phyloP scores from a whole-genome alignment of 2,888 invertebrate genomes.

The Heliconius cydno region DNA sequence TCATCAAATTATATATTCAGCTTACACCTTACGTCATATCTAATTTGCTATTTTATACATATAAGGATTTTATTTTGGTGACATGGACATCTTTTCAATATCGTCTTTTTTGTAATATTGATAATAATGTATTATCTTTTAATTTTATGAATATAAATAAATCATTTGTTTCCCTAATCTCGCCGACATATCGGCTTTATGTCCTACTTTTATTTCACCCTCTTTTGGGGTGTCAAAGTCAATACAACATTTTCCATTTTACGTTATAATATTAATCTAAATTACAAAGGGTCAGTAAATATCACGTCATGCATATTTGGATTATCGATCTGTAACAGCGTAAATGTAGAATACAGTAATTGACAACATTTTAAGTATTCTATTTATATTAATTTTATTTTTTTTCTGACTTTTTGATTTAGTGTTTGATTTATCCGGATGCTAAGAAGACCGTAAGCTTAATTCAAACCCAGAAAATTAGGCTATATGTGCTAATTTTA shows the following conservation, averaged over 20 bases:
- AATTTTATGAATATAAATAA: not conserved
- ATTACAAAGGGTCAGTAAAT: slow-evolving; percentile 20
- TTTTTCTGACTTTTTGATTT: no score
- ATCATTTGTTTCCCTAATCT: slow-evolving; percentile 9
- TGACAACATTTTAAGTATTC: slow-evolving; percentile 2
- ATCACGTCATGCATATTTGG: slow-evolving; percentile 20
- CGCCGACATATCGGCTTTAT: slow-evolving; percentile 7
- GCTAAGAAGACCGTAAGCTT: not conserved
- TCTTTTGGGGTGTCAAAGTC: slow-evolving; percentile 35
- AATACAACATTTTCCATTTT: slow-evolving; percentile 38
- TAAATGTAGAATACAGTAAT: slow-evolving; percentile 4
- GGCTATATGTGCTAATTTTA: no score
- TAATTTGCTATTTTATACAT: no score
- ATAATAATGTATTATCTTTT: not conserved
- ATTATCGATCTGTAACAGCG: slow-evolving; percentile 1
- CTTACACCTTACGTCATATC: no score
- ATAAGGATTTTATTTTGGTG: no score
- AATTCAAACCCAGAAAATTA: not conserved
- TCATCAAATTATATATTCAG: no score
- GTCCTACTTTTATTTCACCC: slow-evolving; percentile 19
- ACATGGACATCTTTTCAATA: no score
- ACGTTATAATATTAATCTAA: slow-evolving; percentile 33
- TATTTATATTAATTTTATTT: not conserved
- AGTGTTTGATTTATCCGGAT: no score
- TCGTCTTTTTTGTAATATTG: no score